A percentile compares a stretch with the other conserved stretches of the same genome.
Conservation (phyloP, 2,797 vertebrate species). For the Ctenochaetus hawaiiensis region DNA sequence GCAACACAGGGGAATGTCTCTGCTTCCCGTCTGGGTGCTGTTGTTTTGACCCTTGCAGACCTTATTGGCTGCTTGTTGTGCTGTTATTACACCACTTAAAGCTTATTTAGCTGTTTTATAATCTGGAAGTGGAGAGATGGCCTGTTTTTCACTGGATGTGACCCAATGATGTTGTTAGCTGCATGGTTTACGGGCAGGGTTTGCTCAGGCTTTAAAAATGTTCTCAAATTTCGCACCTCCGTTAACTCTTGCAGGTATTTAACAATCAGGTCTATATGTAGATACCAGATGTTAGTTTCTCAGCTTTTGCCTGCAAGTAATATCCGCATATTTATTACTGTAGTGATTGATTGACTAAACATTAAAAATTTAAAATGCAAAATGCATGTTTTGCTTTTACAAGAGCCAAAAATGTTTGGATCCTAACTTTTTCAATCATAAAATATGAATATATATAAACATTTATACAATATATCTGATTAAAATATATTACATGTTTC, state of each 20-base stretch:
- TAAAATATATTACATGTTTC: background rate
- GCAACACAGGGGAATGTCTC: slow-evolving; percentile 56
- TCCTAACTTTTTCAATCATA: background rate
- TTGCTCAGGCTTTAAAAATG: background rate
- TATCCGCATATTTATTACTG: background rate
- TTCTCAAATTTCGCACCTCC: background rate
- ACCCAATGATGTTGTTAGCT: slow-evolving; percentile 3
- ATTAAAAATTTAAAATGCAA: background rate
- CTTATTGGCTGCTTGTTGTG: slow-evolving; percentile 46
- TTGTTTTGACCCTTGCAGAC: slow-evolving; percentile 63
- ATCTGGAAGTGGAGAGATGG: slow-evolving; percentile 39
- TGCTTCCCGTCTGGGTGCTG: slow-evolving; percentile 50
- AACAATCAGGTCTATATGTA: background rate
- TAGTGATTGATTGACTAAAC: background rate
- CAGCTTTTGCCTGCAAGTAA: background rate
- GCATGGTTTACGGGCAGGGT: background rate
- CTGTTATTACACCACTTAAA: slow-evolving; percentile 27
- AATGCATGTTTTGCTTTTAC: background rate
- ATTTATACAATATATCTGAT: too few relatives aligned
- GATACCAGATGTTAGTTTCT: background rate
- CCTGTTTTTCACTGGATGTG: slow-evolving; percentile 19
- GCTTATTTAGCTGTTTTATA: slow-evolving; percentile 40
- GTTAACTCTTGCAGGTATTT: background rate
- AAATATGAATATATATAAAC: background rate
- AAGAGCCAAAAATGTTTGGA: background rate